Conservation (phyloP, 1,140 invertebrate genomes). For the Hycleus cichorii region DNA sequence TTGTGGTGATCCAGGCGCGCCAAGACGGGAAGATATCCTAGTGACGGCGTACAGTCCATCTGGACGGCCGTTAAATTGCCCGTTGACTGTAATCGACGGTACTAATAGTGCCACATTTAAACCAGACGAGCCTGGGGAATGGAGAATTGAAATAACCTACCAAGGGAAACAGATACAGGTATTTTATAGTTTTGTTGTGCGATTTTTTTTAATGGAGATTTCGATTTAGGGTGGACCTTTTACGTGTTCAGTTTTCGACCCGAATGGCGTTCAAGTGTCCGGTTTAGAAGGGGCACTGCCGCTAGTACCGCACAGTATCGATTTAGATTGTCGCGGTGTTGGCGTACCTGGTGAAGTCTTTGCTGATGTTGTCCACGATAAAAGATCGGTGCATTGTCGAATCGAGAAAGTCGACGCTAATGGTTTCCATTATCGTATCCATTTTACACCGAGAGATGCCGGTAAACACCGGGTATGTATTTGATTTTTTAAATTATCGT, state of each 20-base stretch:
- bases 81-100: slow-evolving; percentile 67
- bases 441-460: slow-evolving; percentile 79
- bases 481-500: neutral
- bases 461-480: slow-evolving; percentile 75
- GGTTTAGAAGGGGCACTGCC: slow-evolving; percentile 70
- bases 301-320: slow-evolving; percentile 69
- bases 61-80: slow-evolving; percentile 66
- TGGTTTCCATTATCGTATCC: slow-evolving; percentile 66
- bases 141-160: slow-evolving; percentile 93
- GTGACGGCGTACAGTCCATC: slow-evolving; percentile 86
- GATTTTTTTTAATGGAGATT: neutral
- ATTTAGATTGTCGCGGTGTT: slow-evolving; percentile 61
- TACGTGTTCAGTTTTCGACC: slow-evolving; percentile 94
- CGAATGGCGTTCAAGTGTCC: slow-evolving; percentile 73
- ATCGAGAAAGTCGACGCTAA: slow-evolving; percentile 75
- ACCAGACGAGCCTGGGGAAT: slow-evolving; percentile 93
- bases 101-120: slow-evolving; percentile 90
- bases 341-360: slow-evolving; percentile 83
- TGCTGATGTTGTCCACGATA: slow-evolving; percentile 81
- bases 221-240: slow-evolving; percentile 76
- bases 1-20: slow-evolving; percentile 57
- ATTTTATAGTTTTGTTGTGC: slow-evolving; percentile 1
- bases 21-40: slow-evolving; percentile 71
- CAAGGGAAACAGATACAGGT: slow-evolving; percentile 89
- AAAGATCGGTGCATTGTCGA: slow-evolving; percentile 73